Evolutionary conservation across 2,113 vertebrate genomes (phyloP).

Genomic region (Pseudonaja textilis): DNA sequence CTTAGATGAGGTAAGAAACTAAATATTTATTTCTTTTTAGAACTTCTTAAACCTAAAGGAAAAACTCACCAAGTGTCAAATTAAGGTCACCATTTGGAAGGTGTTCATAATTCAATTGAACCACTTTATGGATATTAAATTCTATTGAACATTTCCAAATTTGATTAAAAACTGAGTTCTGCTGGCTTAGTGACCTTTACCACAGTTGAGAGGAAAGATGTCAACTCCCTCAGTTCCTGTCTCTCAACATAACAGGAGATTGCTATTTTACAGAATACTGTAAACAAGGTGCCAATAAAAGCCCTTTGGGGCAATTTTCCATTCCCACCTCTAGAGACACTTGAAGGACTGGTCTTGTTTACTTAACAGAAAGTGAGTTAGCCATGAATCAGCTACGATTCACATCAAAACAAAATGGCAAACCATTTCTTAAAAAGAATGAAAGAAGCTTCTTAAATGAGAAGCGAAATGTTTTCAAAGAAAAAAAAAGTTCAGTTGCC

Average conservation of each 20-base stretch:
- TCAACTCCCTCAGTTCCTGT: not conserved
- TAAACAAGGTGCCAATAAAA: not conserved
- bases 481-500: too few species aligned
- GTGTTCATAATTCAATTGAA: not conserved
- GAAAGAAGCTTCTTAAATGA: too few species aligned
- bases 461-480: too few species aligned
- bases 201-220: not conserved
- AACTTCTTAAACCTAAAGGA: not conserved
- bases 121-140: not conserved
- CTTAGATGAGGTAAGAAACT: not conserved
- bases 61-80: not conserved
- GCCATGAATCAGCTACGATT: not conserved
- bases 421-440: not conserved
- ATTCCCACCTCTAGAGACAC: not conserved
- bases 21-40: not conserved
- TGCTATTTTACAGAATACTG: not conserved
- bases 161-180: not conserved
- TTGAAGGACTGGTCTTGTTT: not conserved
- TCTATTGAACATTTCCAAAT: not conserved
- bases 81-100: not conserved
- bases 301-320: not conserved
- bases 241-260: not conserved
- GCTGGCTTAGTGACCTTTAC: not conserved
- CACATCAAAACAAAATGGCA: not conserved
- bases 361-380: too few species aligned